Conservation (phyloP, 1,140 invertebrate genomes). For the Gerris buenoi region DNA sequence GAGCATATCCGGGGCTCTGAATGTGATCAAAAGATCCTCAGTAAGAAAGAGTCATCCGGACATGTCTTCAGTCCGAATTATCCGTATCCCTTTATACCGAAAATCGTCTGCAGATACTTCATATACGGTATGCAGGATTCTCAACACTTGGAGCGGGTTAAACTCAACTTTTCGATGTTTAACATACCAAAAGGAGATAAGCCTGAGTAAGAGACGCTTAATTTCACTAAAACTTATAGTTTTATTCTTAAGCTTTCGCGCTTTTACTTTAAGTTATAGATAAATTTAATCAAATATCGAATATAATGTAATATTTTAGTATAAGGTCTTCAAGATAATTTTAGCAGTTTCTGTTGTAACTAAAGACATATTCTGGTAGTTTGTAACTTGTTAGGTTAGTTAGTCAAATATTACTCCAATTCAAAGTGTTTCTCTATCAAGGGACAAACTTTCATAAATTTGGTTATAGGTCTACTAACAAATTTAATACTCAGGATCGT, state of each 20-base stretch:
- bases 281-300: no score
- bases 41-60: constrained; percentile 78
- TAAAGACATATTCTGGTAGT: no score
- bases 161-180: constrained; percentile 72
- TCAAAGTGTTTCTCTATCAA: no score
- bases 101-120: constrained; percentile 92
- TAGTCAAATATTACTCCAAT: no score
- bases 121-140: constrained; percentile 92
- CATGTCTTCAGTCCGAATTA: constrained; percentile 88
- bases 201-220: constrained; percentile 40
- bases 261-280: not conserved
- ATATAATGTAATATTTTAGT: no score
- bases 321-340: no score
- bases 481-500: no score
- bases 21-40: constrained; percentile 93
- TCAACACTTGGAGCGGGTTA: constrained; percentile 83
- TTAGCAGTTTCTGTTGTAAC: no score
- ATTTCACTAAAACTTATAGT: not conserved
- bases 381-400: no score
- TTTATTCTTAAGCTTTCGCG: not conserved
- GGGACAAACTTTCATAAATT: no score
- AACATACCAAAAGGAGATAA: constrained; percentile 70
- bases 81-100: constrained; percentile 82
- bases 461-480: no score
- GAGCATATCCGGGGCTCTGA: constrained; percentile 88